Percentiles rank a stretch among this genome's conserved stretches.
Conservation (phyloP, 1,140 invertebrate species). For the Campodea augens region DNA sequence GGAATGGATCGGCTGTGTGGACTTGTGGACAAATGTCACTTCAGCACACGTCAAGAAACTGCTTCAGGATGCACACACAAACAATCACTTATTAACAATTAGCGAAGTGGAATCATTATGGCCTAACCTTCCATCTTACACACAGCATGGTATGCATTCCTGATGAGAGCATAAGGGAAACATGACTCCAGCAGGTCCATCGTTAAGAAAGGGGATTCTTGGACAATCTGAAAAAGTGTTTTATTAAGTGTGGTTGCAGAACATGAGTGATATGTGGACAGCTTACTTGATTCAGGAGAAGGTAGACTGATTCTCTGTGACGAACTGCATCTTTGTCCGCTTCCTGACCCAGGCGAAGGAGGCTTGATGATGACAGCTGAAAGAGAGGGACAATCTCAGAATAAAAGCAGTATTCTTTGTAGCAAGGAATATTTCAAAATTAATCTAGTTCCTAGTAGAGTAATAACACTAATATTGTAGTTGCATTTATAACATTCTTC, state of each 20-base stretch:
- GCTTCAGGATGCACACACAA: too few species aligned
- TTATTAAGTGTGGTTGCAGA: neutral
- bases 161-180: conserved; percentile 88
- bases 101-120: too few species aligned
- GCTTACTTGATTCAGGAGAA: conserved; percentile 61
- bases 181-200: conserved; percentile 96
- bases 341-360: conserved; percentile 83
- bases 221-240: conserved; percentile 53
- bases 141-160: conserved; percentile 90
- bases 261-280: too few species aligned
- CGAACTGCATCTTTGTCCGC: conserved; percentile 82
- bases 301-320: conserved; percentile 89
- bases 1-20: too few species aligned
- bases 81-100: too few species aligned
- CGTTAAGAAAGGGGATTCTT: conserved; percentile 90
- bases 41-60: too few species aligned
- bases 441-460: too few species aligned
- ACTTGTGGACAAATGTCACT: too few species aligned
- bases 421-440: too few species aligned
- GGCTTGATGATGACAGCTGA: conserved; percentile 77
- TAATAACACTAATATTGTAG: too few species aligned
- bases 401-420: too few species aligned
- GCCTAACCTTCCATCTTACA: conserved; percentile 76
- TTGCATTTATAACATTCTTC: too few species aligned
- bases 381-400: conserved; percentile 11